Base-by-base conservation (phyloP, 2,888 invertebrate genomes). In the Parnassius orleans region DNA sequence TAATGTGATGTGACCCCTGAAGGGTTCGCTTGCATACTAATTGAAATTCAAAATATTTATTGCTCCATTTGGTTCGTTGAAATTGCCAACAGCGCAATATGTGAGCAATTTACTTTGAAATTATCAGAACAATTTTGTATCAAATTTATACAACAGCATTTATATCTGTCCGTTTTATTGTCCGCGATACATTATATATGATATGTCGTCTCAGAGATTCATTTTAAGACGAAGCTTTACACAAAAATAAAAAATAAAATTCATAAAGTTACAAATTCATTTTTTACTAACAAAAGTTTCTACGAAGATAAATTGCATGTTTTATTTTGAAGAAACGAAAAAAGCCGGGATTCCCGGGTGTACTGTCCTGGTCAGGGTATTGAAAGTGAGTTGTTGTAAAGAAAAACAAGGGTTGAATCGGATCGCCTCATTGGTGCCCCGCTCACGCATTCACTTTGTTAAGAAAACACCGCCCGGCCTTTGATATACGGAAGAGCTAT, bases 381-480 rank as follows among this genome's bases (percentile, higher is more conserved):
- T 73, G 81, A 79, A 84, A 87, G 81, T 81, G 81, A 90, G 84
- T 80, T 83, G 86, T 88, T 84, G 81, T 81, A 77, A 86, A 86
- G 79, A 81, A 88, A 87, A 90, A 89, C 87, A 90, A 83, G 89
- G 89, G 89, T 80, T 78, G 73, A 56, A 52, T 58, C 67, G 71
- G 76, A 84, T 83, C 80, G 76, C 71, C 81, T 87, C 83, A 87
- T 91, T 85, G 79, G 75, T 68, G 74, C 77, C 71, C 90, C 69
- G 77, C 78, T 84, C 90, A 91, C 90, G 90, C 80, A 76, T 83
- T 78, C 87, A 89, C 87, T 90, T 90, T 87, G 89, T 87, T 89
- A 90, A 82, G 81, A 89, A 89, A 91, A 90, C 89, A 90, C 75
- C 77, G 71, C 71, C 71, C 73, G 72, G 77, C 86, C 89, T 90